Conservation (phyloP, 2,797 vertebrate genomes). For the Enteromius unitaeniatus region DNA sequence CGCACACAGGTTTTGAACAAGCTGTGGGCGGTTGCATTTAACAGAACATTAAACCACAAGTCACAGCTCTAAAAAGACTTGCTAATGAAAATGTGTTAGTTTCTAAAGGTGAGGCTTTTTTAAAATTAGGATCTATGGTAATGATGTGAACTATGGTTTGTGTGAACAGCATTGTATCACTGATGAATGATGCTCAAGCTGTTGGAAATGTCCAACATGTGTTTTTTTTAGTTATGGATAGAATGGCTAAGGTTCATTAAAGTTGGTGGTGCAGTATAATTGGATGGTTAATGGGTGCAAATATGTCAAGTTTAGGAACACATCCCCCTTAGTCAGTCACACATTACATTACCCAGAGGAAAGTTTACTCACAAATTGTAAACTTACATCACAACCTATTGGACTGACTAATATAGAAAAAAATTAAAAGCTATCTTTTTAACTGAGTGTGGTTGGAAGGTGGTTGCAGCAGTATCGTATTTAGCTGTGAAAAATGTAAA, state of each 20-base stretch:
- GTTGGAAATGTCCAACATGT: neutral
- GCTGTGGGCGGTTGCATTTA: conserved; percentile 33
- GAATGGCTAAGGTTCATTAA: neutral
- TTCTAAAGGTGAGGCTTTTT: conserved; percentile 21
- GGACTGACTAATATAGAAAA: neutral
- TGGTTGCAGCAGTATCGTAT: neutral
- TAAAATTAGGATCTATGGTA: conserved; percentile 8
- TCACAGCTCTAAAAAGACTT: conserved; percentile 42
- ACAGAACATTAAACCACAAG: conserved; percentile 51
- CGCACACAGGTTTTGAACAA: conserved; percentile 4
- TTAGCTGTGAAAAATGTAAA: neutral
- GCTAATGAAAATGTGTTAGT: conserved; percentile 41
- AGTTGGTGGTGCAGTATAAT: neutral
- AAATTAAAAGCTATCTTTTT: neutral
- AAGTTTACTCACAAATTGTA: conserved; percentile 2
- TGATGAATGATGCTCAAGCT: neutral
- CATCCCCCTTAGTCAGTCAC: neutral
- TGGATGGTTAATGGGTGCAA: neutral
- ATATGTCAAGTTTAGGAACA: neutral
- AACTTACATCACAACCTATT: neutral
- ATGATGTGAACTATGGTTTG: neutral
- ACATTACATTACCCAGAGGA: conserved; percentile 15
- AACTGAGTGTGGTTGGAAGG: neutral
- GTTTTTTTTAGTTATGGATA: neutral
- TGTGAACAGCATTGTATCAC: neutral